Evolutionary conservation across 1,140 invertebrate genomes (phyloP), one percentile per base, ranked within the genome.

Genomic region (Drosophila kikkawai): DNA sequence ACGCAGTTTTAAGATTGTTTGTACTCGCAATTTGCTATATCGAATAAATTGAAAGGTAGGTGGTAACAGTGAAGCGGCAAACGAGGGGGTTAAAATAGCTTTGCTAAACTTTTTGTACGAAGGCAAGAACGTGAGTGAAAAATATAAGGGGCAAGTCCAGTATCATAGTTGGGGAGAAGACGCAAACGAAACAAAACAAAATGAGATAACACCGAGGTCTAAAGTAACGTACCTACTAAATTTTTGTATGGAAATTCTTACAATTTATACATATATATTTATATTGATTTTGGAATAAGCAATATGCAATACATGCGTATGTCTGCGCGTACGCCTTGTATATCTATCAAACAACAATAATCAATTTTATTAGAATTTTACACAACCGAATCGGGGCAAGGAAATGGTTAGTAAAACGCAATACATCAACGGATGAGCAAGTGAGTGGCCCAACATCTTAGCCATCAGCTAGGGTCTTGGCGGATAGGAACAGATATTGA

Each of bases 231-330:
- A 91, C 90, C 90, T 91, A 91, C 90, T 91, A 88, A 91, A 92
- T 79, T 91, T 92, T 92, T 92, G 82, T 91, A 91, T 92, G 91
- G 73, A 85, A 91, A 88, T 92, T 92, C 91, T 92, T 92, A 92
- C 86, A 84, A 91, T 92, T 92, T 92, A 92, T 91, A 87, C 82
- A 86, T 86, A 86, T 88, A 88, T 88, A 91, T 91, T 92, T 91
- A 81, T 91, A 92, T 91, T 91, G 90, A 90, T 84, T 91, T 91
- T 87, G 80, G 76, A 85, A 85, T 81, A 91, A 91, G 90, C 86
- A 91, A 91, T 91, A 87, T 87, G 79, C 66, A 85, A 82, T 85
- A 82, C 80, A 82, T 67, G 63, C 63, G 73, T 76, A 76, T 61
- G 65, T 78, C 75, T 78, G 75, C 75, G 74, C 71, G 77, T 70